Percentiles rank a stretch among this genome's conserved stretches.
phyloP scores from a whole-genome alignment of 2,113 vertebrate genomes.

The Glareola pratincola region DNA sequence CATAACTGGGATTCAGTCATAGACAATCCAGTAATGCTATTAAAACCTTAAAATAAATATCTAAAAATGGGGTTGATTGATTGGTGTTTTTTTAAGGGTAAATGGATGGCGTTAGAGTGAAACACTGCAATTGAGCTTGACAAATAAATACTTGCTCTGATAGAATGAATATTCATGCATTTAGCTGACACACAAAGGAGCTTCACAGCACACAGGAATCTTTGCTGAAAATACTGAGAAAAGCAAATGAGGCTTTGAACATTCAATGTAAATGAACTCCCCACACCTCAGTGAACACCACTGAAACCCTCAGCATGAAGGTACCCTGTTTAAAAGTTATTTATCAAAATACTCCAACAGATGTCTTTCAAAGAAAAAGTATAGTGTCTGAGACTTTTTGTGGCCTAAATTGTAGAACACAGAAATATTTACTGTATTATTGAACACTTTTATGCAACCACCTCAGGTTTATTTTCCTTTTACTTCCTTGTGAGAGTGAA shows the following conservation, averaged over 20 bases:
- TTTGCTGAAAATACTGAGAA: neutral
- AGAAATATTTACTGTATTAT: neutral
- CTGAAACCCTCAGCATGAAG: neutral
- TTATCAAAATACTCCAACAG: neutral
- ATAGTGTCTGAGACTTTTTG: neutral
- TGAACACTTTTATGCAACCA: neutral
- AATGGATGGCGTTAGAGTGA: neutral
- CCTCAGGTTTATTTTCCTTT: neutral
- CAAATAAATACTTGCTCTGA: neutral
- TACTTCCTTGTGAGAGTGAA: neutral
- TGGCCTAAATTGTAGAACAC: neutral
- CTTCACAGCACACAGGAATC: neutral
- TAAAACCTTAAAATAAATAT: neutral
- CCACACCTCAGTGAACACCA: neutral
- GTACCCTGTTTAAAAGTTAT: neutral
- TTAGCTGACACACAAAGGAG: neutral
- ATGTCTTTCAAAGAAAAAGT: neutral
- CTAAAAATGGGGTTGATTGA: neutral
- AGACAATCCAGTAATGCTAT: neutral
- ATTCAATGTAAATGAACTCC: neutral
- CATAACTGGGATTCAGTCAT: neutral
- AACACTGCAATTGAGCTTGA: neutral
- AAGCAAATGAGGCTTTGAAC: neutral
- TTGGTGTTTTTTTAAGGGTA: neutral
- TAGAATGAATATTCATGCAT: neutral